Evolutionary conservation across 2,797 vertebrate genomes (phyloP), one percentile per base, ranked within the genome.

Genomic region (Smutsia gigantea): DNA sequence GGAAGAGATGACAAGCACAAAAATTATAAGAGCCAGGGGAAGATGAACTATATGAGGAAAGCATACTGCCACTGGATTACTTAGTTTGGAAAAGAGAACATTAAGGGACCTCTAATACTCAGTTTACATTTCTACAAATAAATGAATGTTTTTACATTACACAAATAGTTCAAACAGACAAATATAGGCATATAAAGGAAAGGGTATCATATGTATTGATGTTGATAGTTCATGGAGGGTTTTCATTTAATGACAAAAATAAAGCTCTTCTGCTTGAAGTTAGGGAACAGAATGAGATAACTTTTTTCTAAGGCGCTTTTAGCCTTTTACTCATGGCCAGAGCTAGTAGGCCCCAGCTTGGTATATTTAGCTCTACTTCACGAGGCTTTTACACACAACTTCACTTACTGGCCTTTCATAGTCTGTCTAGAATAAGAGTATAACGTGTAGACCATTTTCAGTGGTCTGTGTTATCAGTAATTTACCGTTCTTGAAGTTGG

Each of bases 151-250:
- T 64, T 87, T 63, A 57, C 63, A 74, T 18, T 61, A 25, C 81
- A 72, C 42, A 96, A 71, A 86, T 90, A 75, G 39, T 92, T 96
- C 59, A 96, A 87, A 59, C 46, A 93, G 66, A 59, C 61, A 93
- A 85, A 77, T 72, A 96, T 5, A 88, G 37, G 37, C 19, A 14
- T 69, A n/a, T 72, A 74, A 90, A 72, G 68, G 90, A 46, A 88
- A 12, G 68, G 12, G 1, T 77, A 68, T 92, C 51, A 17, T 37
- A 55, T 75, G 8, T 92, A 81, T 71, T 81, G 64, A 94, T 68
- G 71, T 59, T 61, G 61, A 59, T 77, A 92, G 57, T n/a, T 95
- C 8, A 42, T 72, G 42, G 64, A 68, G 7, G 25, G 10, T 90
- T 96, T 85, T 93, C 79, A 95, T 87, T 79, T 95, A 92, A 86